Conservation (phyloP, 2,113 vertebrate species). For the Syngnathus floridae region DNA sequence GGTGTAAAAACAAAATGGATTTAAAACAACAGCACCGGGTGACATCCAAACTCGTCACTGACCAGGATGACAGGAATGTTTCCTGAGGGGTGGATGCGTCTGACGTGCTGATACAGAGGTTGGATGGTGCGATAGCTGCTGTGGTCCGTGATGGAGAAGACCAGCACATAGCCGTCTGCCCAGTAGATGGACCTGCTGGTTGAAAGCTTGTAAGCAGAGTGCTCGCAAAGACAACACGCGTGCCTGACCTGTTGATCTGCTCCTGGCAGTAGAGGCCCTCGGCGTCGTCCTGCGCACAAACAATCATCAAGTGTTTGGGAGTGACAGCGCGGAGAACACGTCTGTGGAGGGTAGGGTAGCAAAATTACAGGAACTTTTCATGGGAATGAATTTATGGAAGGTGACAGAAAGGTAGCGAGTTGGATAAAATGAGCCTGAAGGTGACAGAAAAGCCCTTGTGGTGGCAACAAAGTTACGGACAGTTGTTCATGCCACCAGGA, state of each 20-base stretch:
- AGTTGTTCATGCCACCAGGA: slow-evolving; percentile 1
- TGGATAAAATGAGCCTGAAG: too few relatives aligned
- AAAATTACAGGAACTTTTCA: too few relatives aligned
- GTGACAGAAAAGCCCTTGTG: too few relatives aligned
- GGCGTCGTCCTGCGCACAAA: slow-evolving; percentile 68
- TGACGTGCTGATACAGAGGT: slow-evolving; percentile 83
- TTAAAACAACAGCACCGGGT: neutral
- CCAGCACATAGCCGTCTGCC: slow-evolving; percentile 88
- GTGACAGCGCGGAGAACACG: too few relatives aligned
- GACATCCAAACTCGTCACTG: neutral
- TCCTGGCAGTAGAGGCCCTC: slow-evolving; percentile 80
- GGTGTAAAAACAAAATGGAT: too few relatives aligned
- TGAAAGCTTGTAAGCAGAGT: neutral
- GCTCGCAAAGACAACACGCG: neutral
- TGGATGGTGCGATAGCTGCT: slow-evolving; percentile 81
- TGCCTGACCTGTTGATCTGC: slow-evolving; percentile 78
- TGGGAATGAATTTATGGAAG: too few relatives aligned
- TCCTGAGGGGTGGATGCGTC: slow-evolving; percentile 83
- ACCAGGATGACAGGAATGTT: slow-evolving; percentile 84
- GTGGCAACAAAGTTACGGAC: neutral
- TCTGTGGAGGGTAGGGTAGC: too few relatives aligned
- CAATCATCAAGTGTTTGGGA: neutral
- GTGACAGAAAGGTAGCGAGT: too few relatives aligned
- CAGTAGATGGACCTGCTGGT: slow-evolving; percentile 84
- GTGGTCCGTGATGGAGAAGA: slow-evolving; percentile 87